Percentiles rank a stretch among this genome's conserved stretches.
phyloP scores from a whole-genome alignment of 2,888 invertebrate genomes.

The Lydus trimaculatus region DNA sequence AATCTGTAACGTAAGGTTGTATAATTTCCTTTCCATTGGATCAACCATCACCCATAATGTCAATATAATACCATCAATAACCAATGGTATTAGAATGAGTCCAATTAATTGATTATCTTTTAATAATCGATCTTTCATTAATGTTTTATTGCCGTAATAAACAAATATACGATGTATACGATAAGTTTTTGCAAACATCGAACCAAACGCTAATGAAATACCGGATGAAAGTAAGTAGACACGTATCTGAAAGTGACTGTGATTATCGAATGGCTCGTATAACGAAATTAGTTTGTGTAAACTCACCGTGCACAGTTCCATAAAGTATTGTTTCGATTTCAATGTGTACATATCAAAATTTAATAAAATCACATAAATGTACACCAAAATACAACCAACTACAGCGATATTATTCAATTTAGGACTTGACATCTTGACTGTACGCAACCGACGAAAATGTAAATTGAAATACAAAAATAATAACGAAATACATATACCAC shows the following conservation, averaged over 20 bases:
- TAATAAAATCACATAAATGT: conserved; percentile 84
- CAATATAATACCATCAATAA: conserved; percentile 84
- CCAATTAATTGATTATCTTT: conserved; percentile 90
- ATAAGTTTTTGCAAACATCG: conserved; percentile 95
- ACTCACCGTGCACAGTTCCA: conserved; percentile 87
- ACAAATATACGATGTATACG: conserved; percentile 91
- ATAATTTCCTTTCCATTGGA: conserved; percentile 85
- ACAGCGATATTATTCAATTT: conserved; percentile 91
- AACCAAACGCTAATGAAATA: conserved; percentile 90
- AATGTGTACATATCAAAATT: conserved; percentile 86
- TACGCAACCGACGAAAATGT: conserved; percentile 82
- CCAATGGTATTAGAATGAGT: conserved; percentile 80
- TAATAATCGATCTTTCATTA: conserved; percentile 88
- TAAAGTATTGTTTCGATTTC: conserved; percentile 72
- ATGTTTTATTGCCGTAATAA: conserved; percentile 79
- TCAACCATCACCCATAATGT: conserved; percentile 86
- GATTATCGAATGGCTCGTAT: too few species aligned
- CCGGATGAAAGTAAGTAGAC: conserved; percentile 90
- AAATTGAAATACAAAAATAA: conserved; percentile 83
- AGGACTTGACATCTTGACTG: conserved; percentile 91
- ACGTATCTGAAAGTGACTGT: conserved; percentile 71
- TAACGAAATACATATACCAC: conserved; percentile 78
- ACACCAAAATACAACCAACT: conserved; percentile 89
- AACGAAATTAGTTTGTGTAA: too few species aligned
- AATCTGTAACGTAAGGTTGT: conserved; percentile 82